A percentile compares a stretch with the other conserved stretches of the same genome.
Conservation (phyloP, 1,140 invertebrate species). For the Achatina immaculata region DNA sequence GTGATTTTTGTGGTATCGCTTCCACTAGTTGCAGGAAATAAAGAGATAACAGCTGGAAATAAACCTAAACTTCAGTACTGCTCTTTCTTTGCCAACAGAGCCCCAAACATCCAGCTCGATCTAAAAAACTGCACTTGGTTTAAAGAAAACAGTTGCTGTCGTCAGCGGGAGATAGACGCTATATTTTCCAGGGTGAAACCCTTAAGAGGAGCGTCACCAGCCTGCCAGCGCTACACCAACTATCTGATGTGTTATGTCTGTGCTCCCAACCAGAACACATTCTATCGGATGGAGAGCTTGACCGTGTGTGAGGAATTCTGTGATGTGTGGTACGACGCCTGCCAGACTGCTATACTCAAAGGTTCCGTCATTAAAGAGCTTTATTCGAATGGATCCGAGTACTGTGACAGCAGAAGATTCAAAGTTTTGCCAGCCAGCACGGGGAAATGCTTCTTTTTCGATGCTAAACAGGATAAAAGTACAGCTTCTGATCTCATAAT, state of each 20-base stretch:
- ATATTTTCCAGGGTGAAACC: slow-evolving; percentile 70
- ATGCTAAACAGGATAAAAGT: slow-evolving; percentile 48
- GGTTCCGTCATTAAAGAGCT: slow-evolving; percentile 66
- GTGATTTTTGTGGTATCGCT: neutral
- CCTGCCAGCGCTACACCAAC: slow-evolving; percentile 69
- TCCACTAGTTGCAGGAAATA: neutral
- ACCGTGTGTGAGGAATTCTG: slow-evolving; percentile 70
- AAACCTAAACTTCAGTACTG: slow-evolving; percentile 57
- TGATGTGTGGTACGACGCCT: slow-evolving; percentile 64
- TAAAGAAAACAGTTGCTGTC: slow-evolving; percentile 69
- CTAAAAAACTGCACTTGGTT: slow-evolving; percentile 72
- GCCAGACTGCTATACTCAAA: slow-evolving; percentile 57
- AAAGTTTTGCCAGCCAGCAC: slow-evolving; percentile 54
- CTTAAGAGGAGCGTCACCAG: slow-evolving; percentile 65
- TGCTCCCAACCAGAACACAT: slow-evolving; percentile 68
- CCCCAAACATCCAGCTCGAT: slow-evolving; percentile 66
- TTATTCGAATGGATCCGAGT: slow-evolving; percentile 66
- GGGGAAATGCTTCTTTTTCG: slow-evolving; percentile 64
- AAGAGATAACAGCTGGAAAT: neutral
- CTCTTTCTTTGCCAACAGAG: slow-evolving; percentile 71
- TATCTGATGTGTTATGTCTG: slow-evolving; percentile 72
- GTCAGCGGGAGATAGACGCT: slow-evolving; percentile 69
- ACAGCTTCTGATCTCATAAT: slow-evolving; percentile 5
- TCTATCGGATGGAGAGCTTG: slow-evolving; percentile 67
- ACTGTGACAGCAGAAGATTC: slow-evolving; percentile 68